Percentiles rank a stretch among this genome's conserved stretches.
phyloP scores from a whole-genome alignment of 2,888 invertebrate genomes.

The Rhopalosiphum nymphaeae region DNA sequence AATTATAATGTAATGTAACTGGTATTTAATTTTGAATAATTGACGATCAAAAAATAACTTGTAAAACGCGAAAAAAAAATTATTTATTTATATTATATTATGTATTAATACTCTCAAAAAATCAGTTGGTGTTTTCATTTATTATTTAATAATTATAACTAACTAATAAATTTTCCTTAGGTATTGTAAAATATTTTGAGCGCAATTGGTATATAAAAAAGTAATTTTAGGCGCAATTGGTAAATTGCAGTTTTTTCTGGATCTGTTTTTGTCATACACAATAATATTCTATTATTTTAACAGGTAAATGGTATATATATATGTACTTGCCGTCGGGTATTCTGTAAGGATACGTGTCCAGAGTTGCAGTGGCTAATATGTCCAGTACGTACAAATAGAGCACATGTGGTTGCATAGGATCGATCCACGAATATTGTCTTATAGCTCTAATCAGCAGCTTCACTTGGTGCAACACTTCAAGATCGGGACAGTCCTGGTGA shows the following conservation, averaged over 20 bases:
- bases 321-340: slow-evolving; percentile 79
- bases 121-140: too few relatives aligned
- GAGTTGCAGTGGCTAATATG: slow-evolving; percentile 82
- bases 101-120: too few relatives aligned
- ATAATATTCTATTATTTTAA: background rate
- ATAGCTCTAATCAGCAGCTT: slow-evolving; percentile 86
- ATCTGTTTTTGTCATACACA: background rate
- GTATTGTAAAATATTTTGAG: too few relatives aligned
- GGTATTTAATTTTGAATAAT: too few relatives aligned
- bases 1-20: too few relatives aligned
- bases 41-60: too few relatives aligned
- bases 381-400: slow-evolving; percentile 84
- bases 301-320: background rate
- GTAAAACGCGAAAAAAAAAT: too few relatives aligned
- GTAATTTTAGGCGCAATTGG: too few relatives aligned
- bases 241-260: background rate
- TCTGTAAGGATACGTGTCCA: slow-evolving; percentile 88
- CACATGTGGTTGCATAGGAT: slow-evolving; percentile 77
- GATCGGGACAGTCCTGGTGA: slow-evolving; percentile 86
- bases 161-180: too few relatives aligned
- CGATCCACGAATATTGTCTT: slow-evolving; percentile 81
- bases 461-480: slow-evolving; percentile 85
- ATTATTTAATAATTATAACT: too few relatives aligned
- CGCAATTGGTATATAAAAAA: too few relatives aligned
- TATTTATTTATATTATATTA: too few relatives aligned